phyloP scores from a whole-genome alignment of 1,140 invertebrate species.

The Drosophila trapezifrons region DNA sequence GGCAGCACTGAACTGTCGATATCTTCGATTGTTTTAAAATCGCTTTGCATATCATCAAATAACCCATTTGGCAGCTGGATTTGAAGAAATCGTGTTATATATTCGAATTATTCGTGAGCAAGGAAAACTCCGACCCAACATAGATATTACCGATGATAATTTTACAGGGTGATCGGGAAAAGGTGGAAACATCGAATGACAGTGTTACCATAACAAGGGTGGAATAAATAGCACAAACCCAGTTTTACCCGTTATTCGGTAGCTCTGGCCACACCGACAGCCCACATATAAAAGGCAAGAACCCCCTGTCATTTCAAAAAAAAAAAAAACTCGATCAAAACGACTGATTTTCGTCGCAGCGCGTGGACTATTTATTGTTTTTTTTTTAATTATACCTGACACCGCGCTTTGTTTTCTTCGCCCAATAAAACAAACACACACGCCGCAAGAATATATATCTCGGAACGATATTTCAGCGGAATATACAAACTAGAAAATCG shows the following conservation, averaged over 20 bases:
- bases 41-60: no score
- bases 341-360: constrained; percentile 4
- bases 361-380: constrained; percentile 7
- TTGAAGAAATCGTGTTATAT: no score
- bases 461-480: neutral
- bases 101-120: no score
- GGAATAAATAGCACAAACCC: no score
- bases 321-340: neutral
- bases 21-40: neutral
- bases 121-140: no score
- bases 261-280: neutral
- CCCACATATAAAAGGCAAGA: constrained; percentile 1
- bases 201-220: no score
- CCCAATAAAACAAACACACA: neutral
- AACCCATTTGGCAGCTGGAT: no score
- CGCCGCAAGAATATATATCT: neutral
- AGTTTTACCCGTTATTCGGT: no score
- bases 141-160: no score
- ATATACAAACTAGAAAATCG: neutral
- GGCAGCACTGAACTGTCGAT: neutral
- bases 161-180: no score
- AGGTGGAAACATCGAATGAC: no score
- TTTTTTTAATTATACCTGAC: constrained; percentile 15
- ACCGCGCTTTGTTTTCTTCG: constrained; percentile 8
- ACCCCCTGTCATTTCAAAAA: neutral